Percentiles rank a stretch among this genome's conserved stretches.
phyloP scores from a whole-genome alignment of 1,140 invertebrate species.

The Drosophila hydei region DNA sequence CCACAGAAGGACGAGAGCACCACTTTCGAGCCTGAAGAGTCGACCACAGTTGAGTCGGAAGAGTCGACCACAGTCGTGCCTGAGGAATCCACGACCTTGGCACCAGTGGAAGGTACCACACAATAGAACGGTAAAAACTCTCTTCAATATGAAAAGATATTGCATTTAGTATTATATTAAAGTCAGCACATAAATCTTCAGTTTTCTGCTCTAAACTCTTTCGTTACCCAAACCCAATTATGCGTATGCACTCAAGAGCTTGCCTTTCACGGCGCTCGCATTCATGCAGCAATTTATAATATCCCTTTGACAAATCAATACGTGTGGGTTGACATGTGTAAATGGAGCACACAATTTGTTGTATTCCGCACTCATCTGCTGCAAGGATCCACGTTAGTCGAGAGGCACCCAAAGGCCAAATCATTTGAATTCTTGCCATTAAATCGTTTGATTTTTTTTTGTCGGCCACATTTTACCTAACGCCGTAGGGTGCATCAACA shows the following conservation, averaged over 20 bases:
- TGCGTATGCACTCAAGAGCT: constrained; percentile 38
- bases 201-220: not conserved
- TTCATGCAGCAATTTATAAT: constrained; percentile 65
- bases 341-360: constrained; percentile 51
- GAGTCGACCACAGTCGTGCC: not conserved
- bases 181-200: constrained; percentile 12
- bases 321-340: constrained; percentile 44
- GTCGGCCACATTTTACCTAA: constrained; percentile 13
- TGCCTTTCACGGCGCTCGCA: constrained; percentile 39
- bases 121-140: not conserved
- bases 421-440: constrained; percentile 73
- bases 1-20: constrained; percentile 18
- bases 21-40: constrained; percentile 28
- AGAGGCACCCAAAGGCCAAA: constrained; percentile 54
- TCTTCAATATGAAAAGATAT: constrained; percentile 1
- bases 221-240: constrained; percentile 27
- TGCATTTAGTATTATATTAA: constrained; percentile 1
- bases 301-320: constrained; percentile 77
- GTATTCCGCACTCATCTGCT: not conserved
- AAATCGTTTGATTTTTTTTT: constrained; percentile 73
- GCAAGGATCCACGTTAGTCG: not conserved
- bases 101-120: constrained; percentile 3
- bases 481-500: constrained; percentile 33
- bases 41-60: constrained; percentile 17
- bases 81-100: constrained; percentile 8